Percentiles rank a stretch among this genome's conserved stretches.
Conservation (phyloP, 2,888 invertebrate species). For the Morpho deidamia region DNA sequence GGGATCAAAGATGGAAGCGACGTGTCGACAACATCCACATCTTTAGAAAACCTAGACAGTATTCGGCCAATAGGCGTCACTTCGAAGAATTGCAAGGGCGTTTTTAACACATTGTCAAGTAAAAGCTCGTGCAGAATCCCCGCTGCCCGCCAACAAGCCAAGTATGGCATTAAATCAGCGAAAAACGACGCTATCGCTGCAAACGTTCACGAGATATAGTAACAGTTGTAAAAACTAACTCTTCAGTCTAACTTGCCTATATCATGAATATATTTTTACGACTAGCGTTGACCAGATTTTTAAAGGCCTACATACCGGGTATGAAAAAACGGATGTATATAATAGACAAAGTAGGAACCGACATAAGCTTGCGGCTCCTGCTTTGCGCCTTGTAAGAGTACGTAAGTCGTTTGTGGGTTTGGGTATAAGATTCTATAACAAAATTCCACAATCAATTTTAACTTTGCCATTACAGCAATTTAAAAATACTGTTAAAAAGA, state of each 20-base stretch:
- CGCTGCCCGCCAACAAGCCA: conserved; percentile 85
- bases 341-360: too few relatives aligned
- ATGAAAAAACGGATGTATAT: too few relatives aligned
- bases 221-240: neutral
- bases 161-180: conserved; percentile 82
- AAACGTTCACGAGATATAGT: conserved; percentile 40
- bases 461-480: too few relatives aligned
- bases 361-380: too few relatives aligned
- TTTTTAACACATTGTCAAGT: conserved; percentile 80
- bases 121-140: conserved; percentile 77
- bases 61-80: conserved; percentile 87
- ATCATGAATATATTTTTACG: conserved; percentile 67
- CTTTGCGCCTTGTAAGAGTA: too few relatives aligned
- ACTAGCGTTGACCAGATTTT: conserved; percentile 6
- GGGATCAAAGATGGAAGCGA: conserved; percentile 81
- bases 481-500: too few relatives aligned
- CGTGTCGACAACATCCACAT: conserved; percentile 85
- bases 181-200: conserved; percentile 83
- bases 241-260: neutral
- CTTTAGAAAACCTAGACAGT: conserved; percentile 86
- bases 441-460: too few relatives aligned
- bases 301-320: too few relatives aligned
- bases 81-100: conserved; percentile 88
- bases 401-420: too few relatives aligned
- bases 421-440: too few relatives aligned